Conservation (phyloP, 2,113 vertebrate species). For the Toxostoma redivivum region DNA sequence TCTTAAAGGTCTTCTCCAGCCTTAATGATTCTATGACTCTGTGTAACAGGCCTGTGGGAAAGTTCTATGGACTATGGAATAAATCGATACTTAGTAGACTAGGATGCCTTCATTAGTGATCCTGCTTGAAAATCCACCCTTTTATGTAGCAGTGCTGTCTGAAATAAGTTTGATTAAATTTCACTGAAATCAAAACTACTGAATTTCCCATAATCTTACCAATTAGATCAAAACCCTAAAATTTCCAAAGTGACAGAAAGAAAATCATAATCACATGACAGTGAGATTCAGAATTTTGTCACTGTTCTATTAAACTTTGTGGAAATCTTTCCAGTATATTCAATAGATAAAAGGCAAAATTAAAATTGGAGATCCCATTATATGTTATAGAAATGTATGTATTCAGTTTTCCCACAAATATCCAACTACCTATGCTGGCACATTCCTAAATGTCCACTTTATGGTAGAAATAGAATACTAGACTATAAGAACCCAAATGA, state of each 20-base stretch:
- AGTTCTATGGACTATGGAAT: background rate
- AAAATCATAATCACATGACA: background rate
- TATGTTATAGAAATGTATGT: background rate
- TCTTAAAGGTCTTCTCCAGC: background rate
- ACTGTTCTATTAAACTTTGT: background rate
- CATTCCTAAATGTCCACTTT: background rate
- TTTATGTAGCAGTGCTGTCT: background rate
- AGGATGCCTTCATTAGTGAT: background rate
- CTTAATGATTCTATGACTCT: background rate
- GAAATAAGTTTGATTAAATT: background rate
- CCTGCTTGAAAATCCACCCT: background rate
- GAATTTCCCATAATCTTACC: background rate
- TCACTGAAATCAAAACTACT: background rate
- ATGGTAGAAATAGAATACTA: background rate
- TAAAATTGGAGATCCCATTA: background rate
- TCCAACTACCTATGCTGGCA: background rate
- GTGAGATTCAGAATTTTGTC: background rate
- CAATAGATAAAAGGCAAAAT: background rate
- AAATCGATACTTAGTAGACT: background rate
- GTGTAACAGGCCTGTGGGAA: background rate
- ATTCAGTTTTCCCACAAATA: background rate
- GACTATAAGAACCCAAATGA: background rate
- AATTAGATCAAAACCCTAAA: background rate
- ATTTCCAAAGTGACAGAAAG: background rate
- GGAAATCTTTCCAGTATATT: background rate